These are phyloP conservation scores for Ramphastos sulfuratus DNA, from an alignment of 2,113 vertebrate species.

Conservation along the genomic window DNA sequence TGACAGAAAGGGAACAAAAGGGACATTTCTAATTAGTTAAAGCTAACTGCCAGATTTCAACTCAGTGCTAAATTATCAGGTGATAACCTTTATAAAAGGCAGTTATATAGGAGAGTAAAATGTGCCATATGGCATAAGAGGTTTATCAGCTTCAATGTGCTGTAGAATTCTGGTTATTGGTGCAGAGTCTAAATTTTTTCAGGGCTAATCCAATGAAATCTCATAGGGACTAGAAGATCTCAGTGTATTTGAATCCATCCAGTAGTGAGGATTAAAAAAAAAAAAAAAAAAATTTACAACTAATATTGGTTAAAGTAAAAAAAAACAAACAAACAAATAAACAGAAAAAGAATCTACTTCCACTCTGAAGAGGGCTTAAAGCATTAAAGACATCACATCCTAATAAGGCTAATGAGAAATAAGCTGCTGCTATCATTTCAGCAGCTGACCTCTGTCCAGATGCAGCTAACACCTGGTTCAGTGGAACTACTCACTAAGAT, in stretches of 20 bases:
- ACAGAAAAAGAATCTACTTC: not conserved
- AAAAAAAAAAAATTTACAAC: too few species aligned
- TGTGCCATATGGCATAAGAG: fast-evolving
- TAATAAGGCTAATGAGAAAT: too few species aligned
- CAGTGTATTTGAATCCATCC: not conserved
- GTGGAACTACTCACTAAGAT: too few species aligned
- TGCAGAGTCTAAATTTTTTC: not conserved
- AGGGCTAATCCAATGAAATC: not conserved
- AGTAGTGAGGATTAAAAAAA: too few species aligned
- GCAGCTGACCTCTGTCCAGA: too few species aligned
- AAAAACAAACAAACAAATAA: too few species aligned
- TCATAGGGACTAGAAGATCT: not conserved
- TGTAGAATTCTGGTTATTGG: not conserved
- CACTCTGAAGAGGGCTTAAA: not conserved
- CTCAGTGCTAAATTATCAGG: not conserved
- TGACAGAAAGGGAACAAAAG: not conserved
- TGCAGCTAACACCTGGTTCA: too few species aligned
- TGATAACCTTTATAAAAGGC: not conserved
- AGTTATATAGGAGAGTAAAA: not conserved
- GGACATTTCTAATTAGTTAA: not conserved
- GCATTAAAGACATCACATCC: not conserved
- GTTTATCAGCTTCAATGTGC: not conserved
- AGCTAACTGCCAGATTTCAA: not conserved
- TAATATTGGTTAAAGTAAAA: too few species aligned
- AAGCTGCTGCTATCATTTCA: too few species aligned